Evolutionary conservation across 1,140 invertebrate species (phyloP), one percentile per base, ranked within the genome.

Genomic region (Eriosoma lanigerum): DNA sequence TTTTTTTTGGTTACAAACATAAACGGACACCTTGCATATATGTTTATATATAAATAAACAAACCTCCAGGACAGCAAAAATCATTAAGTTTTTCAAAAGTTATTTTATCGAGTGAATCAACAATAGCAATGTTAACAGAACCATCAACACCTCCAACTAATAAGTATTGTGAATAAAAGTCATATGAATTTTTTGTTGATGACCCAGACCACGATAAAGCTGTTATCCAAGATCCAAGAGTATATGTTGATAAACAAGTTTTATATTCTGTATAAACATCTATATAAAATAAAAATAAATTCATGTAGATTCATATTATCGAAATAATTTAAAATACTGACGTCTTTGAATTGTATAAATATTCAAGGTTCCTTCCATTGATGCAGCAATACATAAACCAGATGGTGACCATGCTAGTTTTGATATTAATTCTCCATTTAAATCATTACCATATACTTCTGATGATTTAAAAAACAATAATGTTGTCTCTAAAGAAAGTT

Each of bases 331-430:
- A 75, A 38, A 56, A 21, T n/a, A 46, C 75, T 62, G 3, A 78
- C 75, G 52, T 78, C 38, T 56, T 78, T 78, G 54, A 78, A 78
- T 60, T 62, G 56, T 78, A 62, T 78, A 84, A 62, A 91, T 88
- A 84, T 91, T 91, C 81, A 91, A 82, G 66, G 88, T 86, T 82
- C 88, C 88, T 60, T 89, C 88, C 85, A 90, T 87, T 6, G 87
- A 85, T 1, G 88, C 90, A 21, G 89, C 89, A 17, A 91, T 82
- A 82, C 88, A 87, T 80, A 87, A 86, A 0, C 90, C 90, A 24
- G 84, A 86, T 26, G 87, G 84, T 56, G 87, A 89, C 88, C 89
- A 90, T 62, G 85, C 84, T 17, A 91, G 82, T 82, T 89, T 86
- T 50, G 84, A 83, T 12, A 90, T 87, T 2, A 87, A 83, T 82